phyloP scores from a whole-genome alignment of 2,113 vertebrate genomes.

The Nesoenas mayeri region DNA sequence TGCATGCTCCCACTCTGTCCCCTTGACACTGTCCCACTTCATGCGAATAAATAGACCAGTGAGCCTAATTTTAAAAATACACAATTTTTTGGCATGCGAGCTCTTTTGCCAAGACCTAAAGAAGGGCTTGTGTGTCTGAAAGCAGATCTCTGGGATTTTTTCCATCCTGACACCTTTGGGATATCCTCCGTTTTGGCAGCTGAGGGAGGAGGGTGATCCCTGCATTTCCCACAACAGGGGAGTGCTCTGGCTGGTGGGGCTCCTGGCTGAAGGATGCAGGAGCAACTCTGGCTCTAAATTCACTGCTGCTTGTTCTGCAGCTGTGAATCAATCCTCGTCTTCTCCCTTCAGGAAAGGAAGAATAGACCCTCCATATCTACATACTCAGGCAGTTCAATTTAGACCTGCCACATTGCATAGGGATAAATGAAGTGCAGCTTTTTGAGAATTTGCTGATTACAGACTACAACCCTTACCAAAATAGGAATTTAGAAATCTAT shows the following conservation, averaged over 20 bases:
- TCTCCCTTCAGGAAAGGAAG: background rate
- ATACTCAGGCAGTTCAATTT: background rate
- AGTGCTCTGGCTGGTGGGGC: background rate
- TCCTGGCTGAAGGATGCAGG: background rate
- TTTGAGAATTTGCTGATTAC: background rate
- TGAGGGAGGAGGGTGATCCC: background rate
- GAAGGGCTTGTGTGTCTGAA: background rate
- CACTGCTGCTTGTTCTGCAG: background rate
- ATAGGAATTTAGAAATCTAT: no score
- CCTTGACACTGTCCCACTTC: background rate
- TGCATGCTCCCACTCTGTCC: background rate
- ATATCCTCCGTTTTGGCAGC: background rate
- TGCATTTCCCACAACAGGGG: background rate
- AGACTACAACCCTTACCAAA: no score
- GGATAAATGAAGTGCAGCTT: background rate
- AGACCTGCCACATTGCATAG: rapidly evolving
- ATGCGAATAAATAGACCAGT: background rate
- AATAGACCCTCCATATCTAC: background rate
- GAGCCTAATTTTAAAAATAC: conserved; percentile 10
- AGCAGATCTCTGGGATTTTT: background rate
- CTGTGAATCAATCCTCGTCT: background rate
- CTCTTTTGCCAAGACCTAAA: background rate
- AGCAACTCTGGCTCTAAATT: background rate
- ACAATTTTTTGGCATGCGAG: rapidly evolving
- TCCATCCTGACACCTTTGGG: background rate